These are phyloP conservation scores for Trichoplax adhaerens DNA, from an alignment of 37 sponge, comb jelly and placozoan genomes.

Conservation along the genomic window DNA sequence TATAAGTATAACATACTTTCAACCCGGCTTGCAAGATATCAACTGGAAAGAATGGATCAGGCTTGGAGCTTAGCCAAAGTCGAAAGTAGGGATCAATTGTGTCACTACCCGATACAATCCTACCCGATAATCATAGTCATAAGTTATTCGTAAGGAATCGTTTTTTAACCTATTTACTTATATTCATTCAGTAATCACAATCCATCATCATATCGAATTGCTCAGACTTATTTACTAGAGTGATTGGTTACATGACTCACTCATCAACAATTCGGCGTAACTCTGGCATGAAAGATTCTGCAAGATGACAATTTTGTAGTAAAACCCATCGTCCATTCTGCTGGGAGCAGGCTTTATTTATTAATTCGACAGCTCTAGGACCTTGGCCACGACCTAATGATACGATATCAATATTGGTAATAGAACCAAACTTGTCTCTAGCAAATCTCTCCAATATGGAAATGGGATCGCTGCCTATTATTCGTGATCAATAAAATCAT, in stretches of 20 bases:
- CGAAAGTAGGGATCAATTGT: slow-evolving; percentile 27
- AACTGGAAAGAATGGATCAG: slow-evolving; percentile 16
- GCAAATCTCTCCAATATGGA: slow-evolving; percentile 24
- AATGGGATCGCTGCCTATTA: slow-evolving; percentile 30
- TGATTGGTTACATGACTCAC: neutral
- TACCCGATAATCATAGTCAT: neutral
- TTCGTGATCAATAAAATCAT: neutral
- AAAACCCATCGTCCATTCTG: slow-evolving; percentile 39
- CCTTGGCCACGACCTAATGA: slow-evolving; percentile 53
- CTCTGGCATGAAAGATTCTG: slow-evolving; percentile 28
- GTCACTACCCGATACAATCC: neutral
- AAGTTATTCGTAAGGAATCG: no score
- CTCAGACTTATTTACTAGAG: neutral
- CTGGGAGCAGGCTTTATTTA: slow-evolving; percentile 5
- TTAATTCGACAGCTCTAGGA: slow-evolving; percentile 15
- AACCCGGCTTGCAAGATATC: slow-evolving; percentile 26
- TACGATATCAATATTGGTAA: slow-evolving; percentile 12
- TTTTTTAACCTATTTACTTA: no score
- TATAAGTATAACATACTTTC: no score
- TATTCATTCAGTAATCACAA: no score
- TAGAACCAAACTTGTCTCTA: slow-evolving; percentile 4
- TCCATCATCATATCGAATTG: no score
- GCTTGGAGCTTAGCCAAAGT: slow-evolving; percentile 33
- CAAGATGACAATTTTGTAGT: slow-evolving; percentile 50
- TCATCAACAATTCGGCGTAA: slow-evolving; percentile 11